Evolutionary conservation across 2,113 vertebrate genomes (phyloP), one percentile per base, ranked within the genome.

Genomic region (Eretmochelys imbricata): DNA sequence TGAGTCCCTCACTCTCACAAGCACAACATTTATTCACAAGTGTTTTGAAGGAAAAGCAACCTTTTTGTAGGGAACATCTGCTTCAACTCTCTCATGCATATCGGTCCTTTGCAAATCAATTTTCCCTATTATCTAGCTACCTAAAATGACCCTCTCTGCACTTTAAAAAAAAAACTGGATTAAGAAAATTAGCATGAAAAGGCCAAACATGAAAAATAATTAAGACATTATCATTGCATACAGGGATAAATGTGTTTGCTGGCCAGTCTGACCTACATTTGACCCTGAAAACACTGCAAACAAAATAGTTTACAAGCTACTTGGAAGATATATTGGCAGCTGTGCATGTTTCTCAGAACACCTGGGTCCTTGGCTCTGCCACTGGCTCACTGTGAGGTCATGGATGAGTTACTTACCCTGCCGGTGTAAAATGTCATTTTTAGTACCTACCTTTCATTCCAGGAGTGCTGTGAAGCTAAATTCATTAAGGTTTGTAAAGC

Each of bases 401-500:
- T 51, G 62, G 10, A 50, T 2, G 59, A 81, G 4, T 3, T 75
- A 7, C 5, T 83, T 78, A 42, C 5, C 19, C 9, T 42, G 48
- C 46, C 29, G 14, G 57, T 75, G 20, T 27, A 92, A 38, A 0
- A 87, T 57, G 19, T 88, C 12, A 6, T 53, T 13, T 50, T 84
- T 84, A 92, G 38, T n/a, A 93, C 79, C 82, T 79, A 48, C n/a
- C 65, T 91, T 90, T 96, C 90, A 87, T 94, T 35, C 93, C 2
- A 95, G 95, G 93, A 95, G 87, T 17, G 80, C 79, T 92, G n/a
- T 65, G 81, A 89, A 95, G 95, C 91, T 80, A 91, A 86, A 93
- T 88, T 96, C 72, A 95, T 97, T 97, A 96, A 95, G 24, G 62
- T 0, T 0, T 62, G 54, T 84, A 93, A 95, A 92, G 38, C 50